Base-by-base conservation (phyloP, 2,797 vertebrate genomes). In the Bovichtus diacanthus region DNA sequence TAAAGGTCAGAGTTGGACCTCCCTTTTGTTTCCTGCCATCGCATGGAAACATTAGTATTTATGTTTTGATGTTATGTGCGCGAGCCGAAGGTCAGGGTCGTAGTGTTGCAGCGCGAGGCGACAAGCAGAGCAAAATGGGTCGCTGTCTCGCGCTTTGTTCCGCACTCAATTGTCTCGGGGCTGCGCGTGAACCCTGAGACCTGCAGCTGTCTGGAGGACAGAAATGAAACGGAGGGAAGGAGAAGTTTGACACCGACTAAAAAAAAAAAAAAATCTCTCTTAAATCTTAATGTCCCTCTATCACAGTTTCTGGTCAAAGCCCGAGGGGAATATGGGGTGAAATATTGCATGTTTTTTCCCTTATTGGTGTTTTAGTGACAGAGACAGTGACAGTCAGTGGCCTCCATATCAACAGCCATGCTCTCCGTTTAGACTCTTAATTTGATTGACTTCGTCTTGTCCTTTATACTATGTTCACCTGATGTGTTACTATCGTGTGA, bases 11-110 rank as follows among this genome's bases (percentile, higher is more conserved):
- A 65, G 23, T 5, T 27, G 46, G 50, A 27, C n/a, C 50, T 62
- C 9, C n/a, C 31, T 23, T 46, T 34, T 18, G 58, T 72, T 85
- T 47, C 59, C 68, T 77, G 70, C 66, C 62, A 64, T 74, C 79
- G 18, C 72, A 66, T 43, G 70, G 77, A 77, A 82, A 89, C 87
- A 80, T 81, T 34, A 63, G 60, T 44, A 74, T 83, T 82, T 83
- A 64, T 89, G 88, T 86, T 76, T 67, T 59, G 83, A 76, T 82
- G 84, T 71, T 54, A 73, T 68, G 78, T 88, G 85, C 90, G 88
- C 85, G 88, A 84, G 92, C 74, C 86, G 87, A 71, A 89, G 93
- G 94, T 95, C 95, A 93, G 93, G 93, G 92, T 92, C 91, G 90
- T 36, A 53, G 84, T 90, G 92, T 88, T 65, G 84, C 90, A 87